Base-by-base conservation (phyloP, 2,113 vertebrate species). In the Asarcornis scutulata region DNA sequence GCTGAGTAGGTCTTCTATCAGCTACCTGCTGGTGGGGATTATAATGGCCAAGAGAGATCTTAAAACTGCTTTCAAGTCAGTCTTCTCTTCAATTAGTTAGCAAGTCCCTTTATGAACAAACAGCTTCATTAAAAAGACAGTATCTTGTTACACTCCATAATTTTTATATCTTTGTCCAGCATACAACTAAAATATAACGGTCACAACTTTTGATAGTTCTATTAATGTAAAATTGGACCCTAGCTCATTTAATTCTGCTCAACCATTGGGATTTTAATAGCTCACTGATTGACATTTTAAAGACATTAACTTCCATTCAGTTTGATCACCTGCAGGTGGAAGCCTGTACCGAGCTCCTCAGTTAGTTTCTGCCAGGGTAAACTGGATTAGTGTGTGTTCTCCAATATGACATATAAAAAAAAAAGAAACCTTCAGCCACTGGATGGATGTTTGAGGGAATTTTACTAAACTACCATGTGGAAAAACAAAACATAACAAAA, bases 171-270 rank as follows among this genome's bases (percentile, higher is more conserved):
- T 64, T 89, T 56, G 42, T 48, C 44, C 25, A 68, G 5, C 17
- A 34, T 22, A 40, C 9, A 62, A 29, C 44, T 68, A 6, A 77
- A 85, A 86, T 29, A 60, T 15, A 46, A 21, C 0, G 10, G 29
- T 50, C 50, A 71, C 22, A 56, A 62, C 50, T 81, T 86, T 62
- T 95, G 63, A 69, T 42, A 74, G 34, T 67, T 86, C 26, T 55
- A 31, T 67, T 64, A 40, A 27, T 55, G 89, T 77, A 72, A 80
- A 25, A 81, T 92, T 91, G 90, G 21, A 40, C 20, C 7, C 5
- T 38, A 50, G 55, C n/a, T 96, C 73, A 59, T 86, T 81, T 92
- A 69, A 76, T 91, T 88, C 63, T 80, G 50, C 26, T 86, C 86
- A 88, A 32, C 20, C 53, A 44, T 71, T 71, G 64, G 36, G 32